These are phyloP conservation scores for Emys orbicularis DNA, from an alignment of 2,797 vertebrate genomes.

Conservation along the genomic window DNA sequence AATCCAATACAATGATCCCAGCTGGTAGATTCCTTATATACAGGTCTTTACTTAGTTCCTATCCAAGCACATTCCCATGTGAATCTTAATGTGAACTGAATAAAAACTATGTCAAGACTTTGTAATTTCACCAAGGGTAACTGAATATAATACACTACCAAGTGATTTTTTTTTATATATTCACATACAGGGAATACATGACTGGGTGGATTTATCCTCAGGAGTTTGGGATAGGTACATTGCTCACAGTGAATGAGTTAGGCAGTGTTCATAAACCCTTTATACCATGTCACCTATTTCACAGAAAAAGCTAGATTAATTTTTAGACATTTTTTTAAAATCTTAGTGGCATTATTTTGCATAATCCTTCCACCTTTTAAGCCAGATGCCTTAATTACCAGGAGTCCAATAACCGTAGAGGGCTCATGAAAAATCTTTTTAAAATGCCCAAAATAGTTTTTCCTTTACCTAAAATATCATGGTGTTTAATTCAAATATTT, in stretches of 20 bases:
- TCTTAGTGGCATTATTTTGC: slow-evolving; percentile 48
- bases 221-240: not conserved
- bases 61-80: slow-evolving; percentile 19
- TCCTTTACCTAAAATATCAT: slow-evolving; percentile 67
- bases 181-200: not conserved
- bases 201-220: not conserved
- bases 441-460: slow-evolving; percentile 62
- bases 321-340: slow-evolving; percentile 43
- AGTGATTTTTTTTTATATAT: rapidly evolving
- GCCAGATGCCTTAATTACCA: slow-evolving; percentile 74
- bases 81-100: slow-evolving; percentile 14
- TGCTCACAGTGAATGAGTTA: not conserved
- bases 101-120: slow-evolving; percentile 22
- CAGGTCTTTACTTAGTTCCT: not conserved
- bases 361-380: slow-evolving; percentile 69
- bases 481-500: slow-evolving; percentile 44
- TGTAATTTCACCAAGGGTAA: slow-evolving; percentile 42
- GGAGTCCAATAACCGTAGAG: slow-evolving; percentile 52
- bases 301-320: slow-evolving; percentile 50
- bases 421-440: slow-evolving; percentile 48
- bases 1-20: not conserved
- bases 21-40: not conserved
- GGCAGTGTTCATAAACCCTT: not conserved
- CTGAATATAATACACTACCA: rapidly evolving
- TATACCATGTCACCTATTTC: not conserved